Evolutionary conservation across 2,888 invertebrate species (phyloP).

Genomic region (Hypercompe scribonia): DNA sequence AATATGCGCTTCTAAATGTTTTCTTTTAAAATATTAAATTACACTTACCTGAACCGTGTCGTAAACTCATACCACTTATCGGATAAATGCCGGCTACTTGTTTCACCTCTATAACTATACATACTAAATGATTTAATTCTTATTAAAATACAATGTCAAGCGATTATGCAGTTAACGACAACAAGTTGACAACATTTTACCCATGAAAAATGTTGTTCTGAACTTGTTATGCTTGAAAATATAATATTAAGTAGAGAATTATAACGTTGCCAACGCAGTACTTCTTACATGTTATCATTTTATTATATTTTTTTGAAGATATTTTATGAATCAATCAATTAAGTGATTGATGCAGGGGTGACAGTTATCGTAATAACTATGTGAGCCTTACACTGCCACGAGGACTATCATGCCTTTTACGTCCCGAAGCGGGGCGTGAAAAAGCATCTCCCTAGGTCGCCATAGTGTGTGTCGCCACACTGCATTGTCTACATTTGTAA

Average conservation of each 20-base stretch:
- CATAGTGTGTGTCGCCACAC: no score
- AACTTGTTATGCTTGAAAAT: conserved; percentile 45
- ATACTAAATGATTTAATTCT: conserved; percentile 35
- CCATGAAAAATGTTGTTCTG: conserved; percentile 33
- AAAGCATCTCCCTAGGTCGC: no score
- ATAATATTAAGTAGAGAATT: conserved; percentile 8
- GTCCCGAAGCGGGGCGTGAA: no score
- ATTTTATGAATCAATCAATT: background rate
- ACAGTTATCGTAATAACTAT: no score
- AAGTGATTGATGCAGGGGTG: no score
- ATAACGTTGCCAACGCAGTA: background rate
- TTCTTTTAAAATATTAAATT: background rate
- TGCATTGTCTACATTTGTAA: no score
- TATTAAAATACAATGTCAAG: conserved; percentile 51
- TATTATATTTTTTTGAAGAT: background rate
- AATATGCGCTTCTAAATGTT: background rate
- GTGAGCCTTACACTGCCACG: no score
- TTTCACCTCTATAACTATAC: background rate
- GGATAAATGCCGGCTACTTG: background rate
- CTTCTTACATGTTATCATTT: background rate
- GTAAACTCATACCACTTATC: background rate
- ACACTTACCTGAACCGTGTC: background rate
- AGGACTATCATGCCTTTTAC: no score
- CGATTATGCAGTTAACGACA: conserved; percentile 18
- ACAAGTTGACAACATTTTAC: conserved; percentile 4